Percentiles rank a stretch among this genome's conserved stretches.
Conservation (phyloP, 2,888 invertebrate species). For the Junonia oenone region DNA sequence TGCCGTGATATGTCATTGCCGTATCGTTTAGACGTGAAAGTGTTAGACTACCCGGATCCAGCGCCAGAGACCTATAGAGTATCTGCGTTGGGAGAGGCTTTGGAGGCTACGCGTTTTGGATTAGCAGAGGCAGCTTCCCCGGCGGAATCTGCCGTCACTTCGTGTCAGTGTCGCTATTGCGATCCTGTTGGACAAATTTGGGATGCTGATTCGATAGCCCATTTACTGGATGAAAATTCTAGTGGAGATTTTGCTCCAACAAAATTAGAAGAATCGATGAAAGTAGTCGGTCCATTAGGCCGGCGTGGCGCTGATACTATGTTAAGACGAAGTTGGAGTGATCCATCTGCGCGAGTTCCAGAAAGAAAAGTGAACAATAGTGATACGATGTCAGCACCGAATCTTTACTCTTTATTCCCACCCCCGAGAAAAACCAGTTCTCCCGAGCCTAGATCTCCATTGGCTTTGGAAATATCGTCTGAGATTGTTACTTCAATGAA, state of each 20-base stretch:
- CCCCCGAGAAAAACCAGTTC: slow-evolving; percentile 61
- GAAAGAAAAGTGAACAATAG: slow-evolving; percentile 55
- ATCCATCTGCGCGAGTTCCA: slow-evolving; percentile 74
- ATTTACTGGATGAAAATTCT: slow-evolving; percentile 70
- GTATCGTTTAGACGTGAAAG: slow-evolving; percentile 68
- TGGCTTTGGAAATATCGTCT: slow-evolving; percentile 84
- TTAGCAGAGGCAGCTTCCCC: slow-evolving; percentile 66
- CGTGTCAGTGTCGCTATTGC: slow-evolving; percentile 87
- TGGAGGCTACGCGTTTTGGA: slow-evolving; percentile 70
- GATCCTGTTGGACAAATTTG: slow-evolving; percentile 87
- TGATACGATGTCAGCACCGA: slow-evolving; percentile 65
- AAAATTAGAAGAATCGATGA: slow-evolving; percentile 73
- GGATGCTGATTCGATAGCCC: slow-evolving; percentile 83
- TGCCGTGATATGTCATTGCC: slow-evolving; percentile 72
- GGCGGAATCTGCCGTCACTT: slow-evolving; percentile 68
- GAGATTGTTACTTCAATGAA: slow-evolving; percentile 88
- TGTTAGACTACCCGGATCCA: slow-evolving; percentile 62
- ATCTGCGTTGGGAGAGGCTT: slow-evolving; percentile 75
- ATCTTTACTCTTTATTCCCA: slow-evolving; percentile 71
- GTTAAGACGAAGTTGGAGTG: slow-evolving; percentile 82
- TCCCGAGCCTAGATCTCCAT: slow-evolving; percentile 65
- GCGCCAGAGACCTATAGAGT: slow-evolving; percentile 65
- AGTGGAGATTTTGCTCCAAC: slow-evolving; percentile 71
- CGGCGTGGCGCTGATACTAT: slow-evolving; percentile 63
- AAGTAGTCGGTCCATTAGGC: slow-evolving; percentile 67